phyloP scores from a whole-genome alignment of 1,140 invertebrate genomes.

The Bombus confusus region DNA sequence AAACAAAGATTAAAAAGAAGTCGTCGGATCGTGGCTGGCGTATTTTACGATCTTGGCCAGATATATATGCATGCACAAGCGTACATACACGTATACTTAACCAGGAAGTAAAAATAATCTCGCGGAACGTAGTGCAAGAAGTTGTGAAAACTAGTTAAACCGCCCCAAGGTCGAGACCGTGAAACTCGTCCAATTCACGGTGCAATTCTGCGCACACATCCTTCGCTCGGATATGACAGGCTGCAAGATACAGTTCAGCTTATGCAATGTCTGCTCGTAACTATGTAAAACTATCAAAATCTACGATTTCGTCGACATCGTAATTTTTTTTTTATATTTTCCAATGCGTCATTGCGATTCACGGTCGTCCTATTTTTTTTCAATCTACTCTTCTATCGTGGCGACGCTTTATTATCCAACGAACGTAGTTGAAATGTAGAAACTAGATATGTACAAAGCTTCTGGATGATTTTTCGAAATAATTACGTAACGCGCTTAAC shows the following conservation, averaged over 20 bases:
- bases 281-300: constrained; percentile 20
- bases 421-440: background rate
- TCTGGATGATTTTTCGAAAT: background rate
- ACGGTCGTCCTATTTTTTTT: background rate
- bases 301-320: background rate
- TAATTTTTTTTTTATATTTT: background rate
- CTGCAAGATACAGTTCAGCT: constrained; percentile 39
- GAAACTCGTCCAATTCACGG: constrained; percentile 69
- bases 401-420: no score
- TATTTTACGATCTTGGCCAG: constrained; percentile 46
- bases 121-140: constrained; percentile 61
- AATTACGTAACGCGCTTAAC: background rate
- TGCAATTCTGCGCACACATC: constrained; percentile 64
- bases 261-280: constrained; percentile 37
- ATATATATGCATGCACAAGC: background rate
- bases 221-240: constrained; percentile 50
- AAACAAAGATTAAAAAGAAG: constrained; percentile 6
- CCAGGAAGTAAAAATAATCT: constrained; percentile 63
- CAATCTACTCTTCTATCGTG: background rate
- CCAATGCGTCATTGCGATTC: background rate
- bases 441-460: no score
- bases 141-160: constrained; percentile 70
- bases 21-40: background rate
- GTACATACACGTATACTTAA: constrained; percentile 39
- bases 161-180: constrained; percentile 72